phyloP scores from a whole-genome alignment of 2,888 invertebrate species.

The Helleia helle region DNA sequence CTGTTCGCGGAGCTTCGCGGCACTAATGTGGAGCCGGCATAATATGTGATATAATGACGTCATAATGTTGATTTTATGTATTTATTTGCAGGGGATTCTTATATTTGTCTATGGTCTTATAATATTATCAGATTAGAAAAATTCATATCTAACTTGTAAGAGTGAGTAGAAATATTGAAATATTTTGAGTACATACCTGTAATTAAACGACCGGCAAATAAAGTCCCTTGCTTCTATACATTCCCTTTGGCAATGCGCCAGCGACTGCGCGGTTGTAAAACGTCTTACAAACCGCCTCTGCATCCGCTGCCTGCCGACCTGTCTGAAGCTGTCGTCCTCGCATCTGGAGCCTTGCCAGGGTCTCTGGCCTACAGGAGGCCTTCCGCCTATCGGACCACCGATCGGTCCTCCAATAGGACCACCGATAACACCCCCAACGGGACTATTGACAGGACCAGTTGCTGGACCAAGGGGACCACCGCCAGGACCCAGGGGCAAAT shows the following conservation, averaged over 20 bases:
- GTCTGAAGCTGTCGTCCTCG: slow-evolving; percentile 89
- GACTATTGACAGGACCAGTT: slow-evolving; percentile 28
- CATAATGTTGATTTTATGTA: too few species aligned
- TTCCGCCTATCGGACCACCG: slow-evolving; percentile 40
- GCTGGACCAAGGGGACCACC: slow-evolving; percentile 41
- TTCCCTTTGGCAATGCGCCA: slow-evolving; percentile 88
- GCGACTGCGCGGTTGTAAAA: slow-evolving; percentile 80
- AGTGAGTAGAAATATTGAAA: too few species aligned
- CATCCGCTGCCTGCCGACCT: slow-evolving; percentile 86
- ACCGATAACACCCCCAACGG: slow-evolving; percentile 45
- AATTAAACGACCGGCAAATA: slow-evolving; percentile 90
- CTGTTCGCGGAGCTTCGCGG: too few species aligned
- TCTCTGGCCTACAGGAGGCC: slow-evolving; percentile 45
- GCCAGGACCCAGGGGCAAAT: slow-evolving; percentile 47
- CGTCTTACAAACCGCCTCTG: slow-evolving; percentile 84
- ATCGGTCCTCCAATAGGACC: slow-evolving; percentile 44
- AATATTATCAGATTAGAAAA: too few species aligned
- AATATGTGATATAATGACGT: too few species aligned
- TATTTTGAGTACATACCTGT: slow-evolving; percentile 66
- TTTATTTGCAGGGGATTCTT: too few species aligned
- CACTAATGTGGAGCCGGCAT: too few species aligned
- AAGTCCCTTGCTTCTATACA: slow-evolving; percentile 89
- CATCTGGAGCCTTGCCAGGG: slow-evolving; percentile 77
- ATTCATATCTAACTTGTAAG: too few species aligned
- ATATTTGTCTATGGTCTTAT: too few species aligned